A percentile compares a stretch with the other conserved stretches of the same genome.
Conservation (phyloP, 2,797 vertebrate species). For the Megaceryle alcyon region DNA sequence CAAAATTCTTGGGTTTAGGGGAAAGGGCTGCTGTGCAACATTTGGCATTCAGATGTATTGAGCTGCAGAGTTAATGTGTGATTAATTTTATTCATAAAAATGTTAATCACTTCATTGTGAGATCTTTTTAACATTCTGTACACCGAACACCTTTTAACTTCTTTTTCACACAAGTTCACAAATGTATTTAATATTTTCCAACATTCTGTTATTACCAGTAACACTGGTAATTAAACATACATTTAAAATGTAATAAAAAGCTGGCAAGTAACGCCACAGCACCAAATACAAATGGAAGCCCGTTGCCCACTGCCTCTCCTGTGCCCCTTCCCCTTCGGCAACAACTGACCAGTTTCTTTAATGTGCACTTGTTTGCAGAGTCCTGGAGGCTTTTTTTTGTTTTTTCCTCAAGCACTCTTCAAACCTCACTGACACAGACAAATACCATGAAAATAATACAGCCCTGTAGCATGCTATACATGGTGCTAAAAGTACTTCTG, state of each 20-base stretch:
- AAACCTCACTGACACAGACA: neutral
- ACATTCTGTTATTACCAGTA: constrained; percentile 60
- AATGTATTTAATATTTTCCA: constrained; percentile 79
- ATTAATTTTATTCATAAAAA: constrained; percentile 89
- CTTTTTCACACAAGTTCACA: constrained; percentile 69
- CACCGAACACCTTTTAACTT: constrained; percentile 76
- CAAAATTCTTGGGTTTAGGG: constrained; percentile 57
- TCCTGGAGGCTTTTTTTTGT: constrained; percentile 4
- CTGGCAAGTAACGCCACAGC: neutral
- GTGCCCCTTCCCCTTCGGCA: constrained; percentile 9
- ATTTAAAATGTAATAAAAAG: constrained; percentile 70
- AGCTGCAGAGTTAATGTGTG: constrained; percentile 79
- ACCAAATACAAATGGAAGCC: neutral
- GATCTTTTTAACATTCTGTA: constrained; percentile 80
- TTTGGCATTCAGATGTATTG: constrained; percentile 79
- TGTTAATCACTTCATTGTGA: constrained; percentile 85
- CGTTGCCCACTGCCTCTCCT: neutral
- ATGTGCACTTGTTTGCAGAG: constrained; percentile 45
- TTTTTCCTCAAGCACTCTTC: neutral
- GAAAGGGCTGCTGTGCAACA: constrained; percentile 63
- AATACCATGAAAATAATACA: constrained; percentile 42
- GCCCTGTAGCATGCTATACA: neutral
- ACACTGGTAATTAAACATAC: constrained; percentile 75
- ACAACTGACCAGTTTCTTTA: constrained; percentile 25
- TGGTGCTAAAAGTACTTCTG: neutral